phyloP scores from a whole-genome alignment of 2,888 invertebrate species.

The Apotomis capreana region DNA sequence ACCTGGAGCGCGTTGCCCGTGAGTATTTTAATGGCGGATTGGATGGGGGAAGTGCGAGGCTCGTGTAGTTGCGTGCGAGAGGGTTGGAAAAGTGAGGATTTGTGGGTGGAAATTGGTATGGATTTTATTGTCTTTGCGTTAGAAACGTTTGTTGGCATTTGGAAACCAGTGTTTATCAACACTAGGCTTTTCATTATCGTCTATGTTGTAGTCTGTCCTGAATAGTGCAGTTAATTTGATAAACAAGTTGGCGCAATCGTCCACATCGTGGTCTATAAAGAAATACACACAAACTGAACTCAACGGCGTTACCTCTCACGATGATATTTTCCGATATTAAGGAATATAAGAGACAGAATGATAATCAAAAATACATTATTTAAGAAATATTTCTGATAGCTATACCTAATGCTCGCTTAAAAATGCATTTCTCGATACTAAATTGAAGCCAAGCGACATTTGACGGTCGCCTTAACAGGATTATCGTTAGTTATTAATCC shows the following conservation, averaged over 20 bases:
- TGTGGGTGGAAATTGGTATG: conserved; percentile 4
- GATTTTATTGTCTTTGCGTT: conserved; percentile 5
- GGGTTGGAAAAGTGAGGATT: conserved; percentile 6
- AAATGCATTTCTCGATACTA: not conserved
- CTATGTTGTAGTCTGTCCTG: too few species aligned
- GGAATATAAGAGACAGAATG: too few species aligned
- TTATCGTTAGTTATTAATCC: not conserved
- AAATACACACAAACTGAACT: too few species aligned
- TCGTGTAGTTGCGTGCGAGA: conserved; percentile 17
- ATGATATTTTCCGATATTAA: too few species aligned
- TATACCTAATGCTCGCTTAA: too few species aligned
- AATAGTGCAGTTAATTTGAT: too few species aligned
- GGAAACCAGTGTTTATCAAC: not conserved
- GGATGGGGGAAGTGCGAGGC: conserved; percentile 14
- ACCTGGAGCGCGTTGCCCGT: conserved; percentile 49
- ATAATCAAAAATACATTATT: too few species aligned
- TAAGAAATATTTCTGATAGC: too few species aligned
- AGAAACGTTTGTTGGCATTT: not conserved
- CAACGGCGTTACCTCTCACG: too few species aligned
- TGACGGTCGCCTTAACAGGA: not conserved
- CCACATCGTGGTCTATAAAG: too few species aligned
- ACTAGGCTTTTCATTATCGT: too few species aligned
- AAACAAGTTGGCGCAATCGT: too few species aligned
- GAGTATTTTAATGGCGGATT: conserved; percentile 23
- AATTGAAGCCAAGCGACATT: not conserved